phyloP scores from a whole-genome alignment of 2,888 invertebrate genomes.

The Pyrgus malvae region DNA sequence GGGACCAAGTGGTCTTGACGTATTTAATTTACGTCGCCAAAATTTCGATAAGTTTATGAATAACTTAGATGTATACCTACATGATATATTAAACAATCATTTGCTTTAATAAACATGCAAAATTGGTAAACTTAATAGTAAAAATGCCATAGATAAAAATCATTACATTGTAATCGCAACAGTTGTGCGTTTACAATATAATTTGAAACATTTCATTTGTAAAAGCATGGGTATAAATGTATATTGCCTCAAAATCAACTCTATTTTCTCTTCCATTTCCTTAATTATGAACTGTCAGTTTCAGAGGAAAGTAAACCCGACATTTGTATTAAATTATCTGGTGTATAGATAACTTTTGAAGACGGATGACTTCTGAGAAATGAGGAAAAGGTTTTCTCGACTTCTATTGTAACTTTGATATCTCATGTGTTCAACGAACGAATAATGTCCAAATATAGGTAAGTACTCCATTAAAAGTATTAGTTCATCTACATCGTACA shows the following conservation, averaged over 20 bases:
- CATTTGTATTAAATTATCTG: neutral
- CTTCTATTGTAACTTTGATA: neutral
- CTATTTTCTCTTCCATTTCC: neutral
- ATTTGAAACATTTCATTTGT: too few species aligned
- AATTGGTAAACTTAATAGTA: too few species aligned
- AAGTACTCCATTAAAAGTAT: neutral
- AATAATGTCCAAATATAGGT: neutral
- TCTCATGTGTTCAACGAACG: neutral
- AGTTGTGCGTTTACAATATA: too few species aligned
- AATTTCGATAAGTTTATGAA: neutral
- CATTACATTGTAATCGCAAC: too few species aligned
- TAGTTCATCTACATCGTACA: neutral
- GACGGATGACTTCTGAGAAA: neutral
- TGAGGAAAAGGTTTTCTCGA: neutral
- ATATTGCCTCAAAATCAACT: too few species aligned
- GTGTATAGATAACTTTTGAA: neutral
- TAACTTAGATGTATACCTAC: neutral
- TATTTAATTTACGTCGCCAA: neutral
- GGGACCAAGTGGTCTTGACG: constrained; percentile 16
- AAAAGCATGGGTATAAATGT: too few species aligned
- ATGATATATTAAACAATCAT: too few species aligned
- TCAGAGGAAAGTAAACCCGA: constrained; percentile 2
- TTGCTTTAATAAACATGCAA: too few species aligned
- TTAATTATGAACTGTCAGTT: constrained; percentile 16
- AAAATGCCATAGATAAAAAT: too few species aligned